Evolutionary conservation across 2,888 invertebrate genomes (phyloP).

Genomic region (Dolichomitus sp.): DNA sequence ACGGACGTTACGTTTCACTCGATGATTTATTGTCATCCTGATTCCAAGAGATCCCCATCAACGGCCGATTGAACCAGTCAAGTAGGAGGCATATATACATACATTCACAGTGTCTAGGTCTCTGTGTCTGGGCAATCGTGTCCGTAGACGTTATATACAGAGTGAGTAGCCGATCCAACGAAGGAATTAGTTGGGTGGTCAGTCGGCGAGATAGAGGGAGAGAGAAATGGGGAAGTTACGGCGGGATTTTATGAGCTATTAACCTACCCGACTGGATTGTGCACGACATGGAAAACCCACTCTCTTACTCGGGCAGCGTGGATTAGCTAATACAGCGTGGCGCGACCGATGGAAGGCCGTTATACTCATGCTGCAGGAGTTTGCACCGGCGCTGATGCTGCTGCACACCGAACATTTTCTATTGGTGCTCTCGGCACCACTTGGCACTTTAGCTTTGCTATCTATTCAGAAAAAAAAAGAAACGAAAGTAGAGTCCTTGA

Average conservation of each 20-base stretch:
- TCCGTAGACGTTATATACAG: not conserved
- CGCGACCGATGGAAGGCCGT: slow-evolving; percentile 46
- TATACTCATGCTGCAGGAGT: slow-evolving; percentile 27
- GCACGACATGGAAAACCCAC: slow-evolving; percentile 67
- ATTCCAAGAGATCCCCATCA: slow-evolving; percentile 7
- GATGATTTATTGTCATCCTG: slow-evolving; percentile 52
- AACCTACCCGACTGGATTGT: slow-evolving; percentile 70
- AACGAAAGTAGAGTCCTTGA: not conserved
- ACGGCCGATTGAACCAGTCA: not conserved
- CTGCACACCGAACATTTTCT: not conserved
- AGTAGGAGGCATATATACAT: not conserved
- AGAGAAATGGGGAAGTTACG: slow-evolving; percentile 64
- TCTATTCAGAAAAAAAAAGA: not conserved
- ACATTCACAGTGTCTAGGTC: slow-evolving; percentile 18
- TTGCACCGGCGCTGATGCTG: slow-evolving; percentile 13
- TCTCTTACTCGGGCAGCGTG: slow-evolving; percentile 44
- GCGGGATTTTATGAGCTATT: slow-evolving; percentile 73
- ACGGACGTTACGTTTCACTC: slow-evolving; percentile 36
- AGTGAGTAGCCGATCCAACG: slow-evolving; percentile 26
- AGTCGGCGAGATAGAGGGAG: slow-evolving; percentile 41
- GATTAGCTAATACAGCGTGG: slow-evolving; percentile 59
- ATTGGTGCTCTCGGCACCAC: slow-evolving; percentile 2
- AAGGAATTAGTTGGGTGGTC: slow-evolving; percentile 53
- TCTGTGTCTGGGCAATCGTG: not conserved
- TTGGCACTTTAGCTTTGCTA: slow-evolving; percentile 6